Evolutionary conservation across 2,113 vertebrate species (phyloP).

Genomic region (Hemiprocne comata): DNA sequence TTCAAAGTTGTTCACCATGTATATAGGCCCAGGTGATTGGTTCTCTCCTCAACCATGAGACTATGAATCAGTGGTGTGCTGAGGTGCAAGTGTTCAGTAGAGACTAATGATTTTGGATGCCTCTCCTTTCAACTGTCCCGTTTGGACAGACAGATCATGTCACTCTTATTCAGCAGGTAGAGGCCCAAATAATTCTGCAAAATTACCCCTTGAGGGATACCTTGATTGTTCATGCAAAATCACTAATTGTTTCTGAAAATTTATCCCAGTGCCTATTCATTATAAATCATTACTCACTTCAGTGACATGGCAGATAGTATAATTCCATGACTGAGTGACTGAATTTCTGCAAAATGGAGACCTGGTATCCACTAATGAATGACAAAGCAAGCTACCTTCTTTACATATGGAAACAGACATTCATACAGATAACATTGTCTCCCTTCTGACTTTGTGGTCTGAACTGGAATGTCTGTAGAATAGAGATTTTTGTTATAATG

Average conservation of each 20-base stretch:
- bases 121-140: neutral
- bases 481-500: neutral
- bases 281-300: neutral
- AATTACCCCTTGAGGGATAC: neutral
- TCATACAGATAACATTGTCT: neutral
- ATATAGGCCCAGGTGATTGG: neutral
- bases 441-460: neutral
- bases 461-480: neutral
- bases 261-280: neutral
- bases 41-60: neutral
- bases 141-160: neutral
- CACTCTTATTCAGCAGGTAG: neutral
- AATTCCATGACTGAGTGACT: neutral
- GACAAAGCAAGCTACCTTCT: neutral
- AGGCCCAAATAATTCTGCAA: neutral
- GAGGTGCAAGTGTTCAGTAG: neutral
- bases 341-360: conserved; percentile 10
- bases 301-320: neutral
- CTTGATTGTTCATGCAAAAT: conserved; percentile 11
- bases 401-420: neutral
- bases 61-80: neutral
- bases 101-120: neutral
- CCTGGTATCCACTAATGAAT: neutral
- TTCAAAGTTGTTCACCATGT: neutral
- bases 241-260: conserved; percentile 38